Percentiles rank a stretch among this genome's conserved stretches.
Evolutionary conservation across 2,113 vertebrate genomes (phyloP).

Genomic region (Callaeas wilsoni): DNA sequence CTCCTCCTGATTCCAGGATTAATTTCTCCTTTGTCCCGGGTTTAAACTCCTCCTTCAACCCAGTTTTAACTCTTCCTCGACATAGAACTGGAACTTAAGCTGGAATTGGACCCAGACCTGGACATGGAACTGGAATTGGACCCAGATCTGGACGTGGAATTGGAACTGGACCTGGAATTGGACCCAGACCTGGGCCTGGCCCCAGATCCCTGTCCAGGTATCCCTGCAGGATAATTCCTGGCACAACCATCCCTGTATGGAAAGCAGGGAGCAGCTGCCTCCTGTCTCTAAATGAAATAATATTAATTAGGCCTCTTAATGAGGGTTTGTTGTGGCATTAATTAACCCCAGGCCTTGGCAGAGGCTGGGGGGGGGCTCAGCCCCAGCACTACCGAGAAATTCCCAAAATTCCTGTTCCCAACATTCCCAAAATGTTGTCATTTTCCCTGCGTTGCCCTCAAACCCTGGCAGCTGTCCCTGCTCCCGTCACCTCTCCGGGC

Average conservation of each 20-base stretch:
- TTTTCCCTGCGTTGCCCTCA: background rate
- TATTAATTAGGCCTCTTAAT: background rate
- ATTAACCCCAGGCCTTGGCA: background rate
- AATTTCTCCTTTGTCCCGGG: too few species aligned
- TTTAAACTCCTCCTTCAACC: too few species aligned
- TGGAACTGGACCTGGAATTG: too few species aligned
- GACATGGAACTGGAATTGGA: too few species aligned
- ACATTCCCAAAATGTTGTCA: too few species aligned
- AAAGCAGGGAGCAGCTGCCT: background rate
- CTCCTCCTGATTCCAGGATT: too few species aligned
- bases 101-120: too few species aligned
- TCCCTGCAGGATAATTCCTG: background rate
- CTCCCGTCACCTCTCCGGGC: background rate
- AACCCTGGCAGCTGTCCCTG: background rate
- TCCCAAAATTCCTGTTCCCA: background rate
- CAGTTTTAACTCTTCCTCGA: too few species aligned
- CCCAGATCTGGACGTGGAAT: too few species aligned
- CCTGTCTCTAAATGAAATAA: background rate
- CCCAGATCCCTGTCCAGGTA: background rate
- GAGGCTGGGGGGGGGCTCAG: background rate
- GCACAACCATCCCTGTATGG: background rate
- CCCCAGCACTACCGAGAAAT: background rate
- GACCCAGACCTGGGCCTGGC: background rate
- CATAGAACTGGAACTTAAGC: too few species aligned
- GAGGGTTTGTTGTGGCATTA: background rate